Conservation (phyloP, 2,888 invertebrate genomes). For the Esperia sulphurella region DNA sequence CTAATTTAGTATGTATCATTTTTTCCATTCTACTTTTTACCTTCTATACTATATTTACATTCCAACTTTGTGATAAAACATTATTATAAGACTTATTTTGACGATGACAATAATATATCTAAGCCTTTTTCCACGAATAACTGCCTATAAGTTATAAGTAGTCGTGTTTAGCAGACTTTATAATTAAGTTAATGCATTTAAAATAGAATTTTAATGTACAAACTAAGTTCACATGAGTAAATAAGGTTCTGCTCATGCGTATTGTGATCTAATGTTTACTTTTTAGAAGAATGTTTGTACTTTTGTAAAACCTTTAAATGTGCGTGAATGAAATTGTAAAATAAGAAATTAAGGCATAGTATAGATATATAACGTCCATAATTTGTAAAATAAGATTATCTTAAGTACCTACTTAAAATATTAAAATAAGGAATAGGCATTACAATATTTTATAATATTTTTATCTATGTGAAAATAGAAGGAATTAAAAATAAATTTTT, state of each 20-base stretch:
- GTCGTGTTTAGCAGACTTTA: neutral
- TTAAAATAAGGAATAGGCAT: neutral
- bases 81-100: conserved; percentile 13
- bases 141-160: conserved; percentile 24
- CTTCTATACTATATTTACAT: conserved; percentile 21
- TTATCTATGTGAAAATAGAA: conserved; percentile 17
- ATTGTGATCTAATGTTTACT: conserved; percentile 57
- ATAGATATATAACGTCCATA: conserved; percentile 41
- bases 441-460: neutral
- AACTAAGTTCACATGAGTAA: conserved; percentile 64
- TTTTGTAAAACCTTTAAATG: conserved; percentile 22
- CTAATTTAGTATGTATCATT: neutral
- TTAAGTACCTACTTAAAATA: conserved; percentile 24
- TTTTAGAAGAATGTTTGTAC: conserved; percentile 17
- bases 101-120: conserved; percentile 31
- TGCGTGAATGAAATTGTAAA: conserved; percentile 32
- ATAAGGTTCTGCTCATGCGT: conserved; percentile 48
- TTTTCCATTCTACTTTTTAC: conserved; percentile 3
- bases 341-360: conserved; percentile 12
- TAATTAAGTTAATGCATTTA: conserved; percentile 66
- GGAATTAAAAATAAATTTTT: conserved; percentile 21
- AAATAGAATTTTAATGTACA: conserved; percentile 66
- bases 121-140: conserved; percentile 14
- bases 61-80: conserved; percentile 28
- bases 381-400: conserved; percentile 27